Evolutionary conservation across 1,140 invertebrate genomes (phyloP).

Genomic region (Drosophila willistoni): DNA sequence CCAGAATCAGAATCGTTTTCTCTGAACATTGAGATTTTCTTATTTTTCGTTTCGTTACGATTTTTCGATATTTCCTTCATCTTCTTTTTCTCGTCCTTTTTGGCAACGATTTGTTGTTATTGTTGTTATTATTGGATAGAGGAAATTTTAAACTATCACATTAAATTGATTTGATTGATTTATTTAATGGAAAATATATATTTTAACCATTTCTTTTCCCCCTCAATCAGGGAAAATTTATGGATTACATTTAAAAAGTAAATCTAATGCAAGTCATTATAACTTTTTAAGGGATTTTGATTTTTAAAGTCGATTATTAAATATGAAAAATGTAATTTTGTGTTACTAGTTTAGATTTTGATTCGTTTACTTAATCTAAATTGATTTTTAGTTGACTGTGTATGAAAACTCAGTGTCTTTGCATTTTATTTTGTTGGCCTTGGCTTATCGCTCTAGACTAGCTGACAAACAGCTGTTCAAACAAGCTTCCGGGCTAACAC

Average conservation of each 20-base stretch:
- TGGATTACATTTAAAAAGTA: too few relatives aligned
- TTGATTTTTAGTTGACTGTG: neutral
- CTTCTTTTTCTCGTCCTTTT: neutral
- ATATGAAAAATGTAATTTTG: too few relatives aligned
- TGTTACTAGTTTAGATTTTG: too few relatives aligned
- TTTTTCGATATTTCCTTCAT: conserved; percentile 2
- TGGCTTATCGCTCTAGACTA: neutral
- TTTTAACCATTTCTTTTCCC: neutral
- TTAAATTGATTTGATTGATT: conserved; percentile 4
- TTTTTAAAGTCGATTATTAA: too few relatives aligned
- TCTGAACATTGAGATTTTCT: conserved; percentile 44
- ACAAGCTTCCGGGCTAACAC: neutral
- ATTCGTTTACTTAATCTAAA: neutral
- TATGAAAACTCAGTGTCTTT: neutral
- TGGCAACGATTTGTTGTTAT: conserved; percentile 53
- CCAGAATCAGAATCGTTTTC: neutral
- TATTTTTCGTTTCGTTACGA: conserved; percentile 37
- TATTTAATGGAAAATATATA: neutral
- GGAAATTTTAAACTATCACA: conserved; percentile 20
- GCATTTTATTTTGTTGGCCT: neutral
- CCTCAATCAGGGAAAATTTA: neutral
- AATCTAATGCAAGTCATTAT: too few relatives aligned
- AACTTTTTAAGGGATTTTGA: too few relatives aligned
- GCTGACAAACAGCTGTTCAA: conserved; percentile 3
- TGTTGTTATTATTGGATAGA: conserved; percentile 46